These are phyloP conservation scores for Metacarcinus magister DNA, from an alignment of 2,888 invertebrate genomes.

Conservation along the genomic window DNA sequence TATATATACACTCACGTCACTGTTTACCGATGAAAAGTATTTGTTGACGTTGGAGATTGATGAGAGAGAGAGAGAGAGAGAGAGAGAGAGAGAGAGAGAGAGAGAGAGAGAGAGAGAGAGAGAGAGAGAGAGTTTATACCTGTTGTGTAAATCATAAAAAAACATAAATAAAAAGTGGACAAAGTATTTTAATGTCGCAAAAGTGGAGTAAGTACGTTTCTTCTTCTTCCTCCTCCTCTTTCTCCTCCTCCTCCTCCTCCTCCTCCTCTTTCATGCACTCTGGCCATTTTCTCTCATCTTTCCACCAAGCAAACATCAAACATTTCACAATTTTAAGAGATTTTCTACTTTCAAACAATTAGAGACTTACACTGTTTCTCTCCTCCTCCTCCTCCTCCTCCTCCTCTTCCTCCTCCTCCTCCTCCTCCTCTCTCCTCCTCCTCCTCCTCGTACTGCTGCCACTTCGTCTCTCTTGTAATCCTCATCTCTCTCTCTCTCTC, in stretches of 20 bases:
- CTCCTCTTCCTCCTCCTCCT: background rate
- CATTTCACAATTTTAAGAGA: background rate
- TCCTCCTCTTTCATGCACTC: background rate
- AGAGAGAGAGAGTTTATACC: background rate
- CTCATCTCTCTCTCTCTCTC: background rate
- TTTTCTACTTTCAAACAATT: too few relatives aligned
- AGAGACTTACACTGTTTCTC: background rate
- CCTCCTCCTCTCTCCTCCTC: background rate
- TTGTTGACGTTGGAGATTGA: background rate
- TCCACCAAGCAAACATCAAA: background rate
- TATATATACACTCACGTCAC: too few relatives aligned
- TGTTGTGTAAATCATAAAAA: background rate
- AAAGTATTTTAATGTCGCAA: background rate
- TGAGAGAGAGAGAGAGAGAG: background rate
- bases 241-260: background rate
- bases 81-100: constrained; percentile 35
- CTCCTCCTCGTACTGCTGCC: too few relatives aligned
- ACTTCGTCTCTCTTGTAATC: too few relatives aligned
- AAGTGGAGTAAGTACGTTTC: background rate
- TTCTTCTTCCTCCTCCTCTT: background rate
- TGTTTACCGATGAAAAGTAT: background rate
- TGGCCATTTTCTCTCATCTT: background rate
- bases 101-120: constrained; percentile 48
- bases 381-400: background rate
- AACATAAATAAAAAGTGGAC: background rate